Percentiles rank a stretch among this genome's conserved stretches.
phyloP scores from a whole-genome alignment of 92 coral and sea anemone genomes.

The Epizoanthus ramosus region DNA sequence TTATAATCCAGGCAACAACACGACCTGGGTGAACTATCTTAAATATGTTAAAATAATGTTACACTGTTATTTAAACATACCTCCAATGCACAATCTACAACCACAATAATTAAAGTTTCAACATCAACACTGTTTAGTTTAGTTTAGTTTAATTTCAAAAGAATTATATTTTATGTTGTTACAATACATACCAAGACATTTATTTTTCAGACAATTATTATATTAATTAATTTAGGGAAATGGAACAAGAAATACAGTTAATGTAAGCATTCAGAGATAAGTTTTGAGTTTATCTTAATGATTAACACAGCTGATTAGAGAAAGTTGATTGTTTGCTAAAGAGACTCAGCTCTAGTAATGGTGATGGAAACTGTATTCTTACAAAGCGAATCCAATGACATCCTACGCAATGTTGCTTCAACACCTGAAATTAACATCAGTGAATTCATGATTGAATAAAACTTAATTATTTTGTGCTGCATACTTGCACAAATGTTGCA shows the following conservation, averaged over 20 bases:
- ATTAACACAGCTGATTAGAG: not conserved
- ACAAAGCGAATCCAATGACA: constrained; percentile 47
- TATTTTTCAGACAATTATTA: not conserved
- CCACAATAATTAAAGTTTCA: no score
- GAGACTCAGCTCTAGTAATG: constrained; percentile 12
- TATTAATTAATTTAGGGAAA: not conserved
- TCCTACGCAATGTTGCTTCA: constrained; percentile 44
- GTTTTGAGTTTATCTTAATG: constrained; percentile 3
- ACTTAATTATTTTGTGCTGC: no score
- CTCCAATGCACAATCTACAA: no score
- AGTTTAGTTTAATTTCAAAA: not conserved
- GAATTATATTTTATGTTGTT: no score
- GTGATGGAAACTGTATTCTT: constrained; percentile 21
- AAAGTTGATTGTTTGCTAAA: not conserved
- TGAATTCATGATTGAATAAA: not conserved
- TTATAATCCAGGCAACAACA: no score
- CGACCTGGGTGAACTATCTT: no score
- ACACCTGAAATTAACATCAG: constrained; percentile 40
- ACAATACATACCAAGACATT: no score
- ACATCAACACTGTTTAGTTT: no score
- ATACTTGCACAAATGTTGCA: no score
- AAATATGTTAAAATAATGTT: no score
- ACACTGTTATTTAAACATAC: no score
- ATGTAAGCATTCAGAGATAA: not conserved
- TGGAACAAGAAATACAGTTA: not conserved